Conservation (phyloP, 2,797 vertebrate species). For the Tragelaphus eurycerus region DNA sequence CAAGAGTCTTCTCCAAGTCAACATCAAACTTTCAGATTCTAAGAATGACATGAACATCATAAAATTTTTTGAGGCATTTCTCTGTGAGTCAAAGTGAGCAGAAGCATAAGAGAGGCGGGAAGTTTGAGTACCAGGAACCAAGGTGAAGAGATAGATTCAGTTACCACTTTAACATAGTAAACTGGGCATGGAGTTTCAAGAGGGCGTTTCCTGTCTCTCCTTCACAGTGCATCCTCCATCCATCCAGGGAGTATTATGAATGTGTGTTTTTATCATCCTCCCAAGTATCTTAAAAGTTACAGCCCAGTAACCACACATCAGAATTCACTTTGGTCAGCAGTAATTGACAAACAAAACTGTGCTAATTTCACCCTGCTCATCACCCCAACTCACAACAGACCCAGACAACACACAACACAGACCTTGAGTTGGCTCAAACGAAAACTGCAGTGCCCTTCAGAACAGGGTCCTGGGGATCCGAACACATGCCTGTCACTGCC, state of each 20-base stretch:
- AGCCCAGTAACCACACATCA: background rate
- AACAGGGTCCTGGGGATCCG: background rate
- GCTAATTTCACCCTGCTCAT: background rate
- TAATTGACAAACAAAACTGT: background rate
- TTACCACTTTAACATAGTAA: background rate
- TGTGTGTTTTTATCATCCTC: slow-evolving; percentile 3
- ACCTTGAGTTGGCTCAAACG: rapidly evolving
- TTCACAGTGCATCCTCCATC: background rate
- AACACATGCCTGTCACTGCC: rapidly evolving
- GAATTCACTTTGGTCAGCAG: slow-evolving; percentile 51
- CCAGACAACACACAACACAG: background rate
- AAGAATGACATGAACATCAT: background rate
- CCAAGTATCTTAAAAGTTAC: slow-evolving; percentile 44
- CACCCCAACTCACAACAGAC: background rate
- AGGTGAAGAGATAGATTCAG: background rate
- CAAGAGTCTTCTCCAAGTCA: background rate
- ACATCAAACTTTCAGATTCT: background rate
- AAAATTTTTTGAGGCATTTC: background rate
- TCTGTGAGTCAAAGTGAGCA: background rate
- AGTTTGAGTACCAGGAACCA: background rate
- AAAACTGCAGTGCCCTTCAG: background rate
- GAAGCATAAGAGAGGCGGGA: background rate
- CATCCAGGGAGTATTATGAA: background rate
- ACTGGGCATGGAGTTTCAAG: background rate
- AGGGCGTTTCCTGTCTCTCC: background rate